These are phyloP conservation scores for Taurulus bubalis DNA, from an alignment of 2,113 vertebrate species.

Conservation along the genomic window DNA sequence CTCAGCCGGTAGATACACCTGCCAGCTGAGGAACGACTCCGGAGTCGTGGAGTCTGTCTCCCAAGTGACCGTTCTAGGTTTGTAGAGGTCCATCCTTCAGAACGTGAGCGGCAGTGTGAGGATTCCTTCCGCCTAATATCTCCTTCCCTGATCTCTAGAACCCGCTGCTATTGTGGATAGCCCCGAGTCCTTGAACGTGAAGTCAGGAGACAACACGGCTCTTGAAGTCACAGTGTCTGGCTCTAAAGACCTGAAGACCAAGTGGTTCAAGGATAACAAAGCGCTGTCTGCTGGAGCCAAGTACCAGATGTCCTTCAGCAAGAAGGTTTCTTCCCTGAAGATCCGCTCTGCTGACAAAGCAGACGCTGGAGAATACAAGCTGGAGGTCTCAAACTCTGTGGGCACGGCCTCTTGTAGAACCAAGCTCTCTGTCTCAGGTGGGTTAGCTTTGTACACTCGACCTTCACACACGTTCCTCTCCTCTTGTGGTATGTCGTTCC, in stretches of 20 bases:
- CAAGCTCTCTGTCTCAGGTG: constrained; percentile 91
- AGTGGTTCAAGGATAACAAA: constrained; percentile 94
- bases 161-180: constrained; percentile 92
- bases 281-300: constrained; percentile 89
- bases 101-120: not conserved
- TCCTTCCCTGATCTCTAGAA: constrained; percentile 85
- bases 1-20: constrained; percentile 90
- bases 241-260: constrained; percentile 90
- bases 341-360: constrained; percentile 87
- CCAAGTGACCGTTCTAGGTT: constrained; percentile 92
- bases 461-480: not conserved
- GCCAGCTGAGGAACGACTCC: constrained; percentile 91
- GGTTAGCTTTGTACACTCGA: constrained; percentile 66
- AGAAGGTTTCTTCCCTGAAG: constrained; percentile 89
- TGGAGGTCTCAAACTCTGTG: constrained; percentile 91
- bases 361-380: constrained; percentile 92
- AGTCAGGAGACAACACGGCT: constrained; percentile 87
- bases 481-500: not conserved
- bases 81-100: constrained; percentile 65
- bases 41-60: constrained; percentile 90
- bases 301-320: constrained; percentile 91
- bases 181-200: constrained; percentile 90
- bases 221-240: constrained; percentile 93
- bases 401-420: constrained; percentile 90
- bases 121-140: constrained; percentile 1